phyloP scores from a whole-genome alignment of 1,140 invertebrate genomes.

The Drosophila albomicans region DNA sequence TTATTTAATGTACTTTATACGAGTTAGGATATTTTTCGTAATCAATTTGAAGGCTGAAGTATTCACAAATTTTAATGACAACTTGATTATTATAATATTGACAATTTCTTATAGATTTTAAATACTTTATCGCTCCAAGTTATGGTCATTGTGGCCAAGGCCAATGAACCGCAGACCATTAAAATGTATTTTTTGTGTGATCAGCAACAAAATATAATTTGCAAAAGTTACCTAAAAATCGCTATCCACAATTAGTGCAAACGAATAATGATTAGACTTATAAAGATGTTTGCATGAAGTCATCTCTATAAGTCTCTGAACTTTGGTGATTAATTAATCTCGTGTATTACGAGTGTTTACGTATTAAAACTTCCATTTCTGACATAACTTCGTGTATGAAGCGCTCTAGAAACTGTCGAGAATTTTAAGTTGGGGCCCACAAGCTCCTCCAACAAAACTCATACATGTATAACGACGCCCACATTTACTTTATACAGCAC shows the following conservation, averaged over 20 bases:
- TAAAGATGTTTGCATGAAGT: slow-evolving; percentile 21
- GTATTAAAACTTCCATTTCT: slow-evolving; percentile 12
- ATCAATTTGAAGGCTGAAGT: no score
- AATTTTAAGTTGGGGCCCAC: slow-evolving; percentile 38
- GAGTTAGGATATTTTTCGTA: no score
- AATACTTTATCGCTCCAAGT: slow-evolving; percentile 2
- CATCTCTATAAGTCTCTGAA: slow-evolving; percentile 27
- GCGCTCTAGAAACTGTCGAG: slow-evolving; percentile 34
- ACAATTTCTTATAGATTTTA: neutral
- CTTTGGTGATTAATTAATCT: slow-evolving; percentile 36
- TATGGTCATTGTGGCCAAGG: slow-evolving; percentile 11
- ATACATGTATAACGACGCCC: neutral
- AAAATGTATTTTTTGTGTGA: slow-evolving; percentile 40
- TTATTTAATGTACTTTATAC: no score
- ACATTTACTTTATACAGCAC: slow-evolving; percentile 1
- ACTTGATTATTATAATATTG: no score
- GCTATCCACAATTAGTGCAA: neutral
- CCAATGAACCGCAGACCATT: slow-evolving; percentile 42
- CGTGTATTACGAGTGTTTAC: slow-evolving; percentile 15
- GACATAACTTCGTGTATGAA: slow-evolving; percentile 22
- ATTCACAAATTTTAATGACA: no score
- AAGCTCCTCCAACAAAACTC: slow-evolving; percentile 12
- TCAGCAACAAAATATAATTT: slow-evolving; percentile 33
- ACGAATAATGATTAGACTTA: neutral
- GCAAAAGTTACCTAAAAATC: neutral